These are phyloP conservation scores for Homarus americanus DNA, from an alignment of 1,140 invertebrate species.

Conservation along the genomic window DNA sequence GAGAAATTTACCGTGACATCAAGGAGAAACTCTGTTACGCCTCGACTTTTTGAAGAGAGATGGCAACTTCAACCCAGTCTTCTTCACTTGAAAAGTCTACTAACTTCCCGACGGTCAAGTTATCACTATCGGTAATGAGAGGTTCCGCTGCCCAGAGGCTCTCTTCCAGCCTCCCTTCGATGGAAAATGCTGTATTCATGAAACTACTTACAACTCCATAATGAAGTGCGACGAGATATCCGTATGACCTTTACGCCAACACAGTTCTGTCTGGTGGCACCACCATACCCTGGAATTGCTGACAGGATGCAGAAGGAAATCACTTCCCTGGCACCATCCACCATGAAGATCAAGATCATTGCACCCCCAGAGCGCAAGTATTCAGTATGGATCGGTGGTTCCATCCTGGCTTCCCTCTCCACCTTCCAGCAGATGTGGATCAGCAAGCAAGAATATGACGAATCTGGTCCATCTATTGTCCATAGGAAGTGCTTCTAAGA, in stretches of 20 bases:
- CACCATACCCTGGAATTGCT: slow-evolving; percentile 12
- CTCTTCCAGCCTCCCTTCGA: slow-evolving; percentile 26
- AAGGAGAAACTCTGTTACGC: slow-evolving; percentile 27
- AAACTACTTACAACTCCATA: slow-evolving; percentile 16
- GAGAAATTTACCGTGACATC: slow-evolving; percentile 25
- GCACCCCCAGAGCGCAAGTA: slow-evolving; percentile 16
- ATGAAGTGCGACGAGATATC: slow-evolving; percentile 25
- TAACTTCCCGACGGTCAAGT: slow-evolving; percentile 26
- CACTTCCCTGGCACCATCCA: slow-evolving; percentile 5
- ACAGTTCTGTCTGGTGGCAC: slow-evolving; percentile 1
- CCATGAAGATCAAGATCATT: slow-evolving; percentile 33
- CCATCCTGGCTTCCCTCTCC: not conserved
- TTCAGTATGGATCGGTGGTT: slow-evolving; percentile 21
- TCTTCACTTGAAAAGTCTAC: slow-evolving; percentile 22
- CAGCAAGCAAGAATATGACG: slow-evolving; percentile 20
- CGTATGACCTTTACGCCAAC: slow-evolving; percentile 21
- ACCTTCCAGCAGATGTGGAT: not conserved
- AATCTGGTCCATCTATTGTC: slow-evolving; percentile 15
- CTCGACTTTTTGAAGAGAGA: not conserved
- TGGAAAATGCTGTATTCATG: not conserved
- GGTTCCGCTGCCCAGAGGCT: slow-evolving; percentile 36
- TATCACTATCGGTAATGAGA: slow-evolving; percentile 24
- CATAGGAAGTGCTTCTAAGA: slow-evolving; percentile 28
- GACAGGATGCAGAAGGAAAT: slow-evolving; percentile 35
- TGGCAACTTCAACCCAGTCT: slow-evolving; percentile 24